These are phyloP conservation scores for Diaprepes abbreviatus DNA, from an alignment of 2,888 invertebrate genomes.

Conservation along the genomic window DNA sequence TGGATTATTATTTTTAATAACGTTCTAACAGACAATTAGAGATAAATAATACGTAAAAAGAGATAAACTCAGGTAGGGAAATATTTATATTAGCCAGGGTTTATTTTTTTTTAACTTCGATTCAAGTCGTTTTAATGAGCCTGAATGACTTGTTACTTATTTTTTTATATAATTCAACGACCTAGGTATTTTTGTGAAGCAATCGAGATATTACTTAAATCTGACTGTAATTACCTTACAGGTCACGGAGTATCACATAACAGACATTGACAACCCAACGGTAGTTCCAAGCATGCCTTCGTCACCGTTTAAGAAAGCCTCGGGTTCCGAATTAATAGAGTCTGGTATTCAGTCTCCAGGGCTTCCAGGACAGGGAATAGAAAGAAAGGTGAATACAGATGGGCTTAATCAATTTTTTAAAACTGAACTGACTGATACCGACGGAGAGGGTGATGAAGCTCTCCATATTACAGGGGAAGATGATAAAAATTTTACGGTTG, in stretches of 20 bases:
- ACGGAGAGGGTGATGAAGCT: neutral
- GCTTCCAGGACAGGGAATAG: neutral
- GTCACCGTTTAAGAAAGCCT: neutral
- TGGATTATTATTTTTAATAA: too few species aligned
- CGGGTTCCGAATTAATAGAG: neutral
- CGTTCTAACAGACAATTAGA: too few species aligned
- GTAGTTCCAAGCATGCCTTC: neutral
- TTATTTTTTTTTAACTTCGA: too few species aligned
- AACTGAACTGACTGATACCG: neutral
- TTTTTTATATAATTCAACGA: too few species aligned
- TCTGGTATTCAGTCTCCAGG: neutral
- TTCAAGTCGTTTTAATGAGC: too few species aligned
- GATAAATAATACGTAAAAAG: too few species aligned
- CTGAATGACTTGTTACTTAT: too few species aligned
- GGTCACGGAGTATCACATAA: slow-evolving; percentile 24
- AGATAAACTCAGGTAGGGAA: too few species aligned
- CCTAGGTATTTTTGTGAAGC: too few species aligned
- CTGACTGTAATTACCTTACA: too few species aligned
- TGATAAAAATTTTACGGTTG: slow-evolving; percentile 28
- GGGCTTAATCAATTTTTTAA: slow-evolving; percentile 19
- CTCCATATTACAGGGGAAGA: slow-evolving; percentile 1
- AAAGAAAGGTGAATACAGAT: neutral
- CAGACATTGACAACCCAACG: slow-evolving; percentile 19
- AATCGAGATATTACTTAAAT: too few species aligned
- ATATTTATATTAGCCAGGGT: too few species aligned